Evolutionary conservation across 2,888 invertebrate species (phyloP).

Genomic region (Lamellibrachia columna): DNA sequence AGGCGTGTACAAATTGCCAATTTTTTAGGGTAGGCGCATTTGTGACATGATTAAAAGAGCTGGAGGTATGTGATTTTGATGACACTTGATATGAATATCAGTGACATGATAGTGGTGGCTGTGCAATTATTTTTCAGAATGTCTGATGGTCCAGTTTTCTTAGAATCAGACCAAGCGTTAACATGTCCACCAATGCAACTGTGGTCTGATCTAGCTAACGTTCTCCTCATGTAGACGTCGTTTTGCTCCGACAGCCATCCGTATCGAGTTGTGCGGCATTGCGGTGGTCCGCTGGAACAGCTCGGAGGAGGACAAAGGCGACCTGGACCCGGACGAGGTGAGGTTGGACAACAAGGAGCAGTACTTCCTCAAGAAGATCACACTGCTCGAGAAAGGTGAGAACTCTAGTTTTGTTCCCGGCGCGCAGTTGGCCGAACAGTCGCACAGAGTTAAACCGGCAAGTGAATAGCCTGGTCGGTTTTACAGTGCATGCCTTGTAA

Average conservation of each 20-base stretch:
- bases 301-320: slow-evolving; percentile 23
- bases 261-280: slow-evolving; percentile 40
- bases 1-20: no score
- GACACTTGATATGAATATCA: no score
- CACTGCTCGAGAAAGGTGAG: slow-evolving; percentile 41
- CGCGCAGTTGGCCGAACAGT: neutral
- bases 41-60: no score
- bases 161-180: no score
- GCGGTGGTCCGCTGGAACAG: slow-evolving; percentile 42
- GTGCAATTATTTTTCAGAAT: neutral
- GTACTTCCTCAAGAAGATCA: slow-evolving; percentile 41
- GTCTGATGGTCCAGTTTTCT: neutral
- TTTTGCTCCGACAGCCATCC: slow-evolving; percentile 34
- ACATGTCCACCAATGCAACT: neutral
- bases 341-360: slow-evolving; percentile 39
- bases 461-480: no score
- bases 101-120: no score
- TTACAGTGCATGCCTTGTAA: no score
- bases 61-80: no score
- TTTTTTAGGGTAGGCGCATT: no score
- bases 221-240: neutral
- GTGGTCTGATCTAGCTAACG: neutral
- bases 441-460: neutral
- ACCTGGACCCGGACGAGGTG: slow-evolving; percentile 32
- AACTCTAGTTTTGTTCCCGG: neutral